phyloP scores from a whole-genome alignment of 1,140 invertebrate genomes.

The Listronotus bonariensis region DNA sequence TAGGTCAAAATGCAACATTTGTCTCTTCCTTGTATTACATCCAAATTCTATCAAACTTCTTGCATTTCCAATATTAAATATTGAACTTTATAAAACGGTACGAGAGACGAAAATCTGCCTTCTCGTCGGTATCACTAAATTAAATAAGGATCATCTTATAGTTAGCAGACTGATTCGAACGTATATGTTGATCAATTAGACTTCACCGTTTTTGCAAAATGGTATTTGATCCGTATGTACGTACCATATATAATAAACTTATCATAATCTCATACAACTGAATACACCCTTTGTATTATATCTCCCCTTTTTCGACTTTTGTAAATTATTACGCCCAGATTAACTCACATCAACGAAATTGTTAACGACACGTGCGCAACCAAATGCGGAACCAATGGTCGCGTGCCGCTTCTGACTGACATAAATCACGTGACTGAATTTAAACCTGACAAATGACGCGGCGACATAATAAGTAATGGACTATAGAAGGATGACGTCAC shows the following conservation, averaged over 20 bases:
- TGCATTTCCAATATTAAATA: no score
- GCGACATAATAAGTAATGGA: conserved; percentile 21
- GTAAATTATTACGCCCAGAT: conserved; percentile 27
- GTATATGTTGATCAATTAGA: no score
- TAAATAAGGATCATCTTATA: no score
- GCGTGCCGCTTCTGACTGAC: conserved; percentile 24
- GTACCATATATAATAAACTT: conserved; percentile 24
- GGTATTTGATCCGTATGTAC: neutral
- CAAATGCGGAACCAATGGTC: conserved; percentile 27
- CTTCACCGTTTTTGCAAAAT: neutral
- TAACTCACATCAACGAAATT: conserved; percentile 29
- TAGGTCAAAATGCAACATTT: no score
- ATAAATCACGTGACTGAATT: conserved; percentile 25
- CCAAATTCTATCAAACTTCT: no score
- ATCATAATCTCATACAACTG: conserved; percentile 8
- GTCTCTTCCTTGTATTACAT: no score
- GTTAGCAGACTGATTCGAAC: no score
- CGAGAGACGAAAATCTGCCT: no score
- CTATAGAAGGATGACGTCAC: conserved; percentile 22
- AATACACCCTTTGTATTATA: conserved; percentile 16
- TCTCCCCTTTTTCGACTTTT: conserved; percentile 12
- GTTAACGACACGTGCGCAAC: conserved; percentile 27
- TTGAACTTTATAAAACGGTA: no score
- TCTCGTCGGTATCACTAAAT: no score
- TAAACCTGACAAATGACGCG: conserved; percentile 34